phyloP scores from a whole-genome alignment of 2,888 invertebrate genomes.

The Callyntrura sp. region DNA sequence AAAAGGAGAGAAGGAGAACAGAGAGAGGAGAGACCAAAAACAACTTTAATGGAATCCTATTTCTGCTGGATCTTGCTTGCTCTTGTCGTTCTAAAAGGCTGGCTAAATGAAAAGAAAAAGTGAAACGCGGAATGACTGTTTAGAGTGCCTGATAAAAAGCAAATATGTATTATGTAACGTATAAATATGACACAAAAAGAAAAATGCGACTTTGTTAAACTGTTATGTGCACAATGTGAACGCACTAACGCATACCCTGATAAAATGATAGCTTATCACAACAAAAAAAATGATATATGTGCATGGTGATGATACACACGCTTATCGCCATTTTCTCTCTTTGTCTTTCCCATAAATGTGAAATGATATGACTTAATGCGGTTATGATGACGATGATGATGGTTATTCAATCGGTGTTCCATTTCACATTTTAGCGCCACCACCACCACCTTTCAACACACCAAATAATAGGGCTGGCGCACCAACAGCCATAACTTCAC shows the following conservation, averaged over 20 bases:
- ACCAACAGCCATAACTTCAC: too few relatives aligned
- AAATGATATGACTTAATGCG: slow-evolving; percentile 48
- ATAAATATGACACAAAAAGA: not conserved
- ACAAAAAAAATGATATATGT: slow-evolving; percentile 38
- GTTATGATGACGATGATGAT: slow-evolving; percentile 50
- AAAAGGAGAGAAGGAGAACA: slow-evolving; percentile 1
- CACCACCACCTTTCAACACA: too few relatives aligned
- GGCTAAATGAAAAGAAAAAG: slow-evolving; percentile 28
- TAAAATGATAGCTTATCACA: not conserved
- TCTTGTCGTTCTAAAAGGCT: not conserved
- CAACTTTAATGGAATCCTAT: slow-evolving; percentile 35
- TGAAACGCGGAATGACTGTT: not conserved
- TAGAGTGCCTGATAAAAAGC: not conserved
- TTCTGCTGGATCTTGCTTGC: slow-evolving; percentile 19
- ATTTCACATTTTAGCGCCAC: too few relatives aligned
- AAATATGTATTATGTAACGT: not conserved
- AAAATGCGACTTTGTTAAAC: slow-evolving; percentile 1
- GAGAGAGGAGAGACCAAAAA: not conserved
- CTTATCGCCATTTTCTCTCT: slow-evolving; percentile 24
- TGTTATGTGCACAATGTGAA: slow-evolving; percentile 9
- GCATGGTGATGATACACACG: slow-evolving; percentile 56
- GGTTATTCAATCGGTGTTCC: slow-evolving; percentile 38
- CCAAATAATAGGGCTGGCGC: too few relatives aligned
- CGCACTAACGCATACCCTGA: not conserved
- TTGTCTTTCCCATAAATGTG: slow-evolving; percentile 41